Conservation (phyloP, 2,888 invertebrate species). For the Marronus borbonicus region DNA sequence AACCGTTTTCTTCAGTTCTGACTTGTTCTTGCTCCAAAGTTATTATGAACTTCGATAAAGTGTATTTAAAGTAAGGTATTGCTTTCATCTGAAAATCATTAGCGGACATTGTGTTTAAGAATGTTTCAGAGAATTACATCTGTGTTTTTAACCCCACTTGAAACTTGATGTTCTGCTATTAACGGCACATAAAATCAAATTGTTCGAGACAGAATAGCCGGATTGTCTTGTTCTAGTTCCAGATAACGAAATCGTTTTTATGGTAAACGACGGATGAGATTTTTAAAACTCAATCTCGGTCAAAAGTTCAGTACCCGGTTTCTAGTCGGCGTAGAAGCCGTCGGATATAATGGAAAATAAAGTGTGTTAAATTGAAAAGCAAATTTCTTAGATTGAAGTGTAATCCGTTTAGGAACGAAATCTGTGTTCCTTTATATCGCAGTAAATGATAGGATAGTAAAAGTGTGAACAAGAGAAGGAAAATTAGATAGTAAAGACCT, state of each 20-base stretch:
- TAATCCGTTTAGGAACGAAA: constrained; percentile 26
- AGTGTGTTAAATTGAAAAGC: constrained; percentile 33
- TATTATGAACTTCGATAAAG: too few relatives aligned
- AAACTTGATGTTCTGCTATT: too few relatives aligned
- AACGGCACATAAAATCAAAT: neutral
- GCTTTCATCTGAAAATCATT: too few relatives aligned
- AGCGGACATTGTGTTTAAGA: too few relatives aligned
- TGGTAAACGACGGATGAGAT: constrained; percentile 10
- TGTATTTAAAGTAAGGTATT: too few relatives aligned
- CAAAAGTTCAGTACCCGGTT: constrained; percentile 18
- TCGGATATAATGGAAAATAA: constrained; percentile 30
- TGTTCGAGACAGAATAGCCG: neutral
- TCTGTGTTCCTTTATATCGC: constrained; percentile 1
- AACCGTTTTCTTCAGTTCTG: too few relatives aligned
- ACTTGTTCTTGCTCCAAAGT: too few relatives aligned
- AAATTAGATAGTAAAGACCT: neutral
- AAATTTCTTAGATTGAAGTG: constrained; percentile 41
- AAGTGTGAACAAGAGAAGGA: neutral
- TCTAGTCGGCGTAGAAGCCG: neutral
- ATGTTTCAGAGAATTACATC: too few relatives aligned
- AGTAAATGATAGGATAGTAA: constrained; percentile 2
- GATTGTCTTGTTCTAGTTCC: neutral
- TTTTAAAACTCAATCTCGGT: constrained; percentile 21
- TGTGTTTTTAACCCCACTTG: too few relatives aligned
- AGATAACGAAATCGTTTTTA: constrained; percentile 8